Base-by-base conservation (phyloP, 2,113 vertebrate species). In the Edolisoma coerulescens region DNA sequence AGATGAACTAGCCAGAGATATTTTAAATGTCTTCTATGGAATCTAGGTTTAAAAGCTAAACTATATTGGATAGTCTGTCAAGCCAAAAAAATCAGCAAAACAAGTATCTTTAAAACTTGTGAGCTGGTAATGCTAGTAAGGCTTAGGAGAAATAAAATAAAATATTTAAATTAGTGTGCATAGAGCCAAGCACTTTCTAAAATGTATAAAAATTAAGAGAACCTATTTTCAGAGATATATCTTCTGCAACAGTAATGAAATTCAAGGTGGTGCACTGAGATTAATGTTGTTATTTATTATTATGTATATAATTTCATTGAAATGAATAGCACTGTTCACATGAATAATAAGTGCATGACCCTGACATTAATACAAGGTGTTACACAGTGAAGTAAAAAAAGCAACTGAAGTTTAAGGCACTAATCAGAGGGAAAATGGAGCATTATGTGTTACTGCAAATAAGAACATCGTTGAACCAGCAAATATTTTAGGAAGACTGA, bases 231-330 rank as follows among this genome's bases (percentile, higher is more conserved):
- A 83, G n/a, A 94, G 59, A 87, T 50, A 87, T 15, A 88, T 59
- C 63, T 87, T 69, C 82, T 47, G 35, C 63, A 90, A 80, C 47
- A 84, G 54, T 80, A 97, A 96, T 97, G 85, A 95, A 91, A 91
- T 96, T 92, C 95, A 94, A 96, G 83, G 91, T 92, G 75, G 75
- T 67, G 18, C 50, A 77, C 63, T 63, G 50, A 96, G 91, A 96
- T 93, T 95, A 94, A 91, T 96, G 71, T 68, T 95, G 78, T 90
- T 97, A 90, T 96, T 96, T 97, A 94, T 93, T 96, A 95, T 92
- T 93, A 95, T 83, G 84, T 85, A 88, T 95, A 90, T 91, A 88
- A 96, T 94, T 90, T 93, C 85, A 86, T 4, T 90, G 92, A 94
- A 95, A 87, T 93, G 79, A 67, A 90, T 65, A 91, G 79, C 75